Conservation (phyloP, 2,797 vertebrate genomes). For the Bradypus variegatus region DNA sequence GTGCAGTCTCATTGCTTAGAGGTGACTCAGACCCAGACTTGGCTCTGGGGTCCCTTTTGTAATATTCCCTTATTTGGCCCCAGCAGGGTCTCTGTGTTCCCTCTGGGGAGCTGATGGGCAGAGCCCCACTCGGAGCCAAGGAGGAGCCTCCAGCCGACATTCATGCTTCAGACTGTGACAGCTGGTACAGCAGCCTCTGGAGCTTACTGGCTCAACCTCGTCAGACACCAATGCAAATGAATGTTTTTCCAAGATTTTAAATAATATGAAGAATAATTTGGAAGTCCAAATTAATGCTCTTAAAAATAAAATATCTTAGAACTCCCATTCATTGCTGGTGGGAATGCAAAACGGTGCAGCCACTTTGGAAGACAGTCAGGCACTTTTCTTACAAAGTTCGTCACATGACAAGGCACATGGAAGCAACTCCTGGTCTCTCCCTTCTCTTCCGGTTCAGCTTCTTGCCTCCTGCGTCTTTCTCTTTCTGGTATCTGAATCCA, state of each 20-base stretch:
- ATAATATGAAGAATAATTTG: background rate
- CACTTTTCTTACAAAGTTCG: too few relatives aligned
- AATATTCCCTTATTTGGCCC: conserved; percentile 47
- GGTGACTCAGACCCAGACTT: conserved; percentile 22
- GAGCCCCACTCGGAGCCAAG: background rate
- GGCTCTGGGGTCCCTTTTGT: background rate
- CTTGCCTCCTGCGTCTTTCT: too few relatives aligned
- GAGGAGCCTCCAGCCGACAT: background rate
- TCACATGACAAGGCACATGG: too few relatives aligned
- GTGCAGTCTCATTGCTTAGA: background rate
- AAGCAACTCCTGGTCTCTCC: too few relatives aligned
- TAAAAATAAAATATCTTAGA: background rate
- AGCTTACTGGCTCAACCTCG: accelerated
- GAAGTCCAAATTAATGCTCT: background rate
- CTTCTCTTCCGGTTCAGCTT: too few relatives aligned
- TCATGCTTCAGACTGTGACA: background rate
- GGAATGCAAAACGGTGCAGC: too few relatives aligned
- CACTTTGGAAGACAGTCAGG: too few relatives aligned
- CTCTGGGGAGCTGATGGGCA: background rate
- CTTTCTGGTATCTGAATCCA: too few relatives aligned
- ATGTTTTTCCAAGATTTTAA: background rate
- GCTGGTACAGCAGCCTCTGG: accelerated
- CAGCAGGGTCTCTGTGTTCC: background rate
- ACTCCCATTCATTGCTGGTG: too few relatives aligned
- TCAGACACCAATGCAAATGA: background rate